Evolutionary conservation across 2,888 invertebrate genomes (phyloP), one percentile per base, ranked within the genome.

Genomic region (Mantis religiosa): DNA sequence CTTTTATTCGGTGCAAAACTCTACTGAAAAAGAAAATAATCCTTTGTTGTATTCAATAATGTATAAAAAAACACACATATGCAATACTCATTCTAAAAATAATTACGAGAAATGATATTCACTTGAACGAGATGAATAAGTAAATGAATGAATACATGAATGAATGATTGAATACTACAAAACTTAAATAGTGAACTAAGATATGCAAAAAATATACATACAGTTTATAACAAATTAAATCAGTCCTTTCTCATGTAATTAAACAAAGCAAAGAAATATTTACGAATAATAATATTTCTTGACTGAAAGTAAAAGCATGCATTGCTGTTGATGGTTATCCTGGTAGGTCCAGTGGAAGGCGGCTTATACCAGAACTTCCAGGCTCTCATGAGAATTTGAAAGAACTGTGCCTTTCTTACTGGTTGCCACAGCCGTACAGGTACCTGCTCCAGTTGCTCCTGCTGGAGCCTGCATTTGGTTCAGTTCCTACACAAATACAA

Each of bases 321-420:
- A 20, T 71, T 71, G 54, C 20, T 71, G 25, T 15, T 71, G 54
- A 71, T 6, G 54, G 25, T 71, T 71, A 20, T 20, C 54, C 6
- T 71, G 54, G 4, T 71, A 71, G 20, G 54, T 71, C 1, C 54
- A 71, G 15, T 71, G 20, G 54, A 71, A 71, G 54, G 54, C 54
- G 20, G 54, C 54, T 91, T 92, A 93, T 88, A 93, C 93, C 71
- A 93, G 92, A 81, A 93, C 93, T 90, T 93, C 93, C 90, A 93
- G 92, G 88, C 93, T 93, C 89, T 93, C 93, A 88, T 92, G 92
- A 85, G 93, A 93, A 15, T 92, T 92, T 4, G 92, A 92, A 89
- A 93, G 93, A 88, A 92, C 92, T 88, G 92, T 92, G 71, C 91
- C 91, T 30, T 82, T 81, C 82, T 87, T 87, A 71, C 34, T 87